Base-by-base conservation (phyloP, 2,888 invertebrate genomes). In the Lamellibrachia satsuma region DNA sequence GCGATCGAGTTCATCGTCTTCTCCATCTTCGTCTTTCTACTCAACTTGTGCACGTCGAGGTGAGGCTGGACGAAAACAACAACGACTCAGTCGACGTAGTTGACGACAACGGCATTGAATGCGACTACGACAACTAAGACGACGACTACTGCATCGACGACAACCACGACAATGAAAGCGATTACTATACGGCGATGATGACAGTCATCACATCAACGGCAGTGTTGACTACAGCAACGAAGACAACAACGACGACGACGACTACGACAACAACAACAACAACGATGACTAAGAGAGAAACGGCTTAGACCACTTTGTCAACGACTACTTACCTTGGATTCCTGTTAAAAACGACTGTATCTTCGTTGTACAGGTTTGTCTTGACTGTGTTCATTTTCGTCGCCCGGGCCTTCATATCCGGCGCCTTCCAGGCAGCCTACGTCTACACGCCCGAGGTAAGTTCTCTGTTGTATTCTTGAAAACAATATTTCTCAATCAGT, bases 391-490 rank as follows among this genome's bases (percentile, higher is more conserved):
- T 98, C 94, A 97, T 99, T 94, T 99, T 99, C 96, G 96, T 98
- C 94, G 98, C 98, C 0, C 97, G 99, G 94, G 99, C 98, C 6
- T 98, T 99, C 94, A 98, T 99, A 95, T 98, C 99, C 51, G 99
- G 99, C 0, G 98, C 99, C 1, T 99, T 99, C 96, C 99, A 99
- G 97, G 98, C 98, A 0, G 98, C 98, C 0, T 99, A 99, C 95
- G 98, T 99, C 7, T 99, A 99, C 96, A 99, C 99, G 7, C 99
- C 99, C 8, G 99, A 99, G 97, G 97, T 97, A 95, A 93, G 94
- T 92, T 9, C n/a, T 11, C 22, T 39, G 52, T 39, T 2, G n/a
- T 39, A 52, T 52, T 91, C 1, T 8, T 60, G 60, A 60, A 15
- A 9, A 15, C 22, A 60, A 15, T 22, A 15, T 9, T 60, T 15